Base-by-base conservation (phyloP, 2,797 vertebrate genomes). In the Takifugu ocellatus region DNA sequence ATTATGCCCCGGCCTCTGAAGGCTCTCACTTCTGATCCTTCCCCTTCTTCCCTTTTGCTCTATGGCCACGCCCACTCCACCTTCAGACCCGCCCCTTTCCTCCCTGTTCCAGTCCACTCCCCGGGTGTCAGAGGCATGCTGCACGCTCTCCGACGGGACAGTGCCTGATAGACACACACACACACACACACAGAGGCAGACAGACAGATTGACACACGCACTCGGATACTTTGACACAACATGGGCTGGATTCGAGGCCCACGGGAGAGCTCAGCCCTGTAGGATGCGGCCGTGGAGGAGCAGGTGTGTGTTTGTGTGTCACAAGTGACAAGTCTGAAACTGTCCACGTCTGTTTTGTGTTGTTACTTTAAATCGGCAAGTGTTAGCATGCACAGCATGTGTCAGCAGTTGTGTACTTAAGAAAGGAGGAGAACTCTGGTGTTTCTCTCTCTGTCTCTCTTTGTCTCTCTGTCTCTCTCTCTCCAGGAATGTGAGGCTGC, bases 201-300 rank as follows among this genome's bases (percentile, higher is more conserved):
- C 25, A 65, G 51, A 53, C 39, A 51, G 33, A 45, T 33, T 60
- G 50, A 57, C 44, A 66, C 43, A 63, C 36, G 16, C 47, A 15
- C 45, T 57, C 15, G 6, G 59, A 81, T 58, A 69, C 63, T 73
- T 57, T 60, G 47, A 79, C 74, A 70, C 65, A 82, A 82, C 76
- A 92, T 92, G 91, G 91, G 91, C 85, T 91, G 87, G 90, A 84
- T 92, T 73, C 83, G 90, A 74, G 86, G 90, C 54, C 77, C 88
- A 8, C 75, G 56, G 65, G 88, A 91, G 42, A 12, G 44, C 50
- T 59, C 75, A 45, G 68, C 48, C 16, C 75, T 91, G 68, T 84
- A 85, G 68, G 87, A 90, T 75, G 84, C 86, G 66, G 26, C 90
- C 8, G 87, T 90, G 74, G 91, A 91, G 67, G 73, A 90, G 72